Conservation (phyloP, 2,888 invertebrate genomes). For the Sinodicranocentrus sp. region DNA sequence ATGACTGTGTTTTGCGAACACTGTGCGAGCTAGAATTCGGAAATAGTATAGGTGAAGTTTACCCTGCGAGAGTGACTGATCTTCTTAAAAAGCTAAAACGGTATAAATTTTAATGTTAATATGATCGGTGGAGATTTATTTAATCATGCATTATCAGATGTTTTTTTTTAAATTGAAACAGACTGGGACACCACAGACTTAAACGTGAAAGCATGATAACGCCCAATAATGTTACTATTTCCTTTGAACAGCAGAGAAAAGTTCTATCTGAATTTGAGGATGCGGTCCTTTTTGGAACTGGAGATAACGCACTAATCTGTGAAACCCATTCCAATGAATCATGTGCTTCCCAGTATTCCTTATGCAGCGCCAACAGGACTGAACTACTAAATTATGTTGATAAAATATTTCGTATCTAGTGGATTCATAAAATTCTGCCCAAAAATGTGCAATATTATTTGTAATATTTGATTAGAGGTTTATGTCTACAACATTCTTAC, state of each 20-base stretch:
- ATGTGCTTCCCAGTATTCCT: constrained; percentile 28
- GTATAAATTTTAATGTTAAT: not conserved
- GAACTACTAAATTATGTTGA: constrained; percentile 26
- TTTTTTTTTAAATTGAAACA: not conserved
- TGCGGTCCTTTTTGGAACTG: constrained; percentile 56
- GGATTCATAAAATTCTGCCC: too few species aligned
- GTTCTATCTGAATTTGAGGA: constrained; percentile 64
- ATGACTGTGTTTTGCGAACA: constrained; percentile 65
- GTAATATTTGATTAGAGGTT: too few species aligned
- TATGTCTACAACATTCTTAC: too few species aligned
- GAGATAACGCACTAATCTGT: constrained; percentile 1
- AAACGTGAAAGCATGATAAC: constrained; percentile 10
- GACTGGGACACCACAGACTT: constrained; percentile 21
- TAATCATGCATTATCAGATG: not conserved
- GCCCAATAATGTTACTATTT: constrained; percentile 45
- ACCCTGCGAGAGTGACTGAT: constrained; percentile 6
- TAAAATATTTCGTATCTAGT: too few species aligned
- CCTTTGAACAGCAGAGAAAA: constrained; percentile 52
- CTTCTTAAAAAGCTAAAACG: constrained; percentile 48
- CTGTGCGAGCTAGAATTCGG: constrained; percentile 62
- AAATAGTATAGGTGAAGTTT: not conserved
- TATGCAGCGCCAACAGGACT: constrained; percentile 10
- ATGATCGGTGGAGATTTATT: not conserved
- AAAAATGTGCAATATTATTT: too few species aligned
- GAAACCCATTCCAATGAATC: not conserved